These are phyloP conservation scores for Tupaia chinensis DNA, from an alignment of 2,113 vertebrate genomes.

Conservation along the genomic window DNA sequence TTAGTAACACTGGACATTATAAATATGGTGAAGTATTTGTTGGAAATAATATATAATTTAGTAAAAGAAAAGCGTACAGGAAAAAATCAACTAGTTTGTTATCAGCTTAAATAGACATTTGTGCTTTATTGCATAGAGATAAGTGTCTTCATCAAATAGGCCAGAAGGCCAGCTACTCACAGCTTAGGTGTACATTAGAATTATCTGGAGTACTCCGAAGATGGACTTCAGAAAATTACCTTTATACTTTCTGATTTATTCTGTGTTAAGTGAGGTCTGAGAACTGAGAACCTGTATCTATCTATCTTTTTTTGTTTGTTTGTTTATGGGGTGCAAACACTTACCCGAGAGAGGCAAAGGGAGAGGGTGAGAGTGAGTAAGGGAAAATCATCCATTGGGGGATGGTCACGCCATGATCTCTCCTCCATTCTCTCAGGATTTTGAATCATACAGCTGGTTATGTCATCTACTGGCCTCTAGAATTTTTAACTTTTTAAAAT, in stretches of 20 bases:
- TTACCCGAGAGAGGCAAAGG: no score
- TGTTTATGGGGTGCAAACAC: no score
- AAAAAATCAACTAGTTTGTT: background rate
- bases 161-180: background rate
- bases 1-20: background rate
- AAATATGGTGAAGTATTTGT: background rate
- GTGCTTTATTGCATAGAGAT: background rate
- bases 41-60: background rate
- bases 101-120: background rate
- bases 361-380: no score
- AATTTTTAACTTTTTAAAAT: no score
- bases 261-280: rapidly evolving
- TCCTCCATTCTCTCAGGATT: no score
- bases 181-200: background rate
- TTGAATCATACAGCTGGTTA: no score
- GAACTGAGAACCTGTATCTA: no score
- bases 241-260: background rate
- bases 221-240: rapidly evolving
- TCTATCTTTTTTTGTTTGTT: no score
- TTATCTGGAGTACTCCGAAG: background rate
- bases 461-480: no score
- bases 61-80: rapidly evolving
- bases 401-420: no score
- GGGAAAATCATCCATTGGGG: no score
- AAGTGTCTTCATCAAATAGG: background rate